Base-by-base conservation (phyloP, 1,140 invertebrate genomes). In the Dreissena polymorpha region DNA sequence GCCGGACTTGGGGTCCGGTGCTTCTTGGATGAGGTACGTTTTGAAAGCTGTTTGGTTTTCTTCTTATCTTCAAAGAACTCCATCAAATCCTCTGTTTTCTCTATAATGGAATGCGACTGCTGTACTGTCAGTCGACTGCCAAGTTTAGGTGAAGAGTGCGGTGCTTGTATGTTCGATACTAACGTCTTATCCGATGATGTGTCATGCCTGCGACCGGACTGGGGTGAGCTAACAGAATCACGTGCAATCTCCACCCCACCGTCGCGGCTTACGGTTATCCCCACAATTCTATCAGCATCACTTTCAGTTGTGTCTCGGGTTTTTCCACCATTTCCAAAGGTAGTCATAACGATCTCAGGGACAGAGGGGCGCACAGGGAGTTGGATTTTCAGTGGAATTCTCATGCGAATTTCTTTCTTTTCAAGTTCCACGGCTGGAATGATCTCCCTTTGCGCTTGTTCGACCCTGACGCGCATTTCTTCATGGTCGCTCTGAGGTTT, bases 21-120 rank as follows among this genome's bases (percentile, higher is more conserved):
- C 51, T 87, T 86, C 68, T 88, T 86, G 57, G 51, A 23, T 13
- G 85, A 79, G 50, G 73, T 60, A 53, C 74, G 73, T 73, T 80
- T 77, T 64, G 85, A 70, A 65, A 53, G 53, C 27, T 71, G 77
- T 50, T 84, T 55, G 75, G 85, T 84, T 83, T 87, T 89, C 57
- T 87, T 89, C 73, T 89, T 87, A 63, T 91, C 89, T 81, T 90
- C 88, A 85, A 91, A 91, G 72, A 89, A 89, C 83, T 91, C 87
- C 86, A 91, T 85, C 10, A 91, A 82, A 57, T 91, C 69, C 49
- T 75, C 85, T 68, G 83, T 87, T 55, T 86, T 86, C 65, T 85
- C 71, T 51, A 77, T 85, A 18, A 67, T 79, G 27, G 82, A 68
- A 27, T 81, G 85, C 21, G 84, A 82, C 51, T 85, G 51, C 68